Evolutionary conservation across 1,140 invertebrate species (phyloP).

Genomic region (Trichomalopsis sarcophagae): DNA sequence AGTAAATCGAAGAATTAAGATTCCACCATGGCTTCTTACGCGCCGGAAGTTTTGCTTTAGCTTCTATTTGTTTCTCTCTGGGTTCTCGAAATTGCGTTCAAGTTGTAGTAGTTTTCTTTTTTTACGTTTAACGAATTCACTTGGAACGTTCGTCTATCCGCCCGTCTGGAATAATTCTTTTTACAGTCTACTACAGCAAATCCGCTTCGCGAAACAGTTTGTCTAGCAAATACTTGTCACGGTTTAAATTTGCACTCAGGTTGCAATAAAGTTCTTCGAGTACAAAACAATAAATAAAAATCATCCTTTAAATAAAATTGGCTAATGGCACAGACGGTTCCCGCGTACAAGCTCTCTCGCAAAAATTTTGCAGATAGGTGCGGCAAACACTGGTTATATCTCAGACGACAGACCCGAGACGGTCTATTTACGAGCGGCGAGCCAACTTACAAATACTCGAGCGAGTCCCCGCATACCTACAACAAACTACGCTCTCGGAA

Average conservation of each 20-base stretch:
- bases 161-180: background rate
- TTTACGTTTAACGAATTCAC: background rate
- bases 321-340: no score
- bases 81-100: background rate
- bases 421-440: constrained; percentile 34
- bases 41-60: background rate
- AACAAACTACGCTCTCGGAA: background rate
- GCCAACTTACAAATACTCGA: constrained; percentile 2
- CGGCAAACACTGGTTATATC: background rate
- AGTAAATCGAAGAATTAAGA: background rate
- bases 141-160: background rate
- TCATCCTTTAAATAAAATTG: no score
- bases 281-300: no score
- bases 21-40: background rate
- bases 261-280: background rate
- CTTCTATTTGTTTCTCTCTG: background rate
- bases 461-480: background rate
- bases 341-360: no score
- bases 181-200: background rate
- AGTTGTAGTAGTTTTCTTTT: background rate
- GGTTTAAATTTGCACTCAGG: background rate
- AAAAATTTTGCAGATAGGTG: background rate
- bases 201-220: background rate
- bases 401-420: background rate
- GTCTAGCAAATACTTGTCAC: background rate